Base-by-base conservation (phyloP, 2,797 vertebrate species). In the Emydoidea blandingii region DNA sequence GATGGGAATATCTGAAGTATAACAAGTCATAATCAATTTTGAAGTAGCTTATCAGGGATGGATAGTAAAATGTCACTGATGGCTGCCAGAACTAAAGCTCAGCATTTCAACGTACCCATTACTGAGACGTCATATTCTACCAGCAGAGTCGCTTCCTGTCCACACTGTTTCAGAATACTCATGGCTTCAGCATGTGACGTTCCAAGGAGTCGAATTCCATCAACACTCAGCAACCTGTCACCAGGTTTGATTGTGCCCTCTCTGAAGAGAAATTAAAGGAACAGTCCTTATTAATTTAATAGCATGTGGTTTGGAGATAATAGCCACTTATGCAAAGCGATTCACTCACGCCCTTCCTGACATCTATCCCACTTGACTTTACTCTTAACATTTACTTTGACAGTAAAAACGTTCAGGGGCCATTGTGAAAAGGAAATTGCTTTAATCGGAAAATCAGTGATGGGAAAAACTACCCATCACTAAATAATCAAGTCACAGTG, bases 121-220 rank as follows among this genome's bases (percentile, higher is more conserved):
- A 99, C 98, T 0, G 99, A 99, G 96, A 99, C 99, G 78, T 99
- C 99, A 0, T 99, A 99, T 98, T 99, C 99, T 2, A 99, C 97
- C 96, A 99, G 98, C 92, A 99, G 98, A 18, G 99, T 99, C 1
- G 99, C 99, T 94, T 99, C 99, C 97, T 99, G 99, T 1, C 99
- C 99, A 1, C 99, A 99, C 83, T 99, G 99, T 97, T 99, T 99
- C 81, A 99, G 99, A 97, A 99, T 99, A 96, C 99, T 99, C 99
- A 99, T 99, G 97, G 99, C 99, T 98, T 99, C 99, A 0, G 99
- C 98, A 4, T 99, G 99, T 6, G 99, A 99, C 50, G 98, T 99
- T 97, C 99, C 99, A 5, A 99, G 98, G 91, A 99, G 99, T 74
- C 99, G 99, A 88, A 99, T 99, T 86, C 99, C 99, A 56, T 99